Percentiles rank a stretch among this genome's conserved stretches.
phyloP scores from a whole-genome alignment of 2,797 vertebrate species.

The Gouania willdenowi region DNA sequence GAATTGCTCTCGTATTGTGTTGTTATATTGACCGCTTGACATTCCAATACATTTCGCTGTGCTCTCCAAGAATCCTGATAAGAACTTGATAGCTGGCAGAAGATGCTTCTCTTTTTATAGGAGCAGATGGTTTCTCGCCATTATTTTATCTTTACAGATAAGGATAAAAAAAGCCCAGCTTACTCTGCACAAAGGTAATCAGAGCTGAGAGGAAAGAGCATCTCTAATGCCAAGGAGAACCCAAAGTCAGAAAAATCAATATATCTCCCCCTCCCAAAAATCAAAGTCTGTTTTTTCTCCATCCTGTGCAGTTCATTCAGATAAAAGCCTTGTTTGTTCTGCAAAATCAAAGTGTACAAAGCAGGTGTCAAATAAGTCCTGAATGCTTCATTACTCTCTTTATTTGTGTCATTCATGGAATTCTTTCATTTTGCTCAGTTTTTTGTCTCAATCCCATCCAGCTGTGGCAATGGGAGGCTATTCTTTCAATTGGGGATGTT shows the following conservation, averaged over 20 bases:
- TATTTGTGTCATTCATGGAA: constrained; percentile 18
- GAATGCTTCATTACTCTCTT: constrained; percentile 19
- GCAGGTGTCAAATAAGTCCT: constrained; percentile 21
- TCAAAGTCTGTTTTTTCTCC: constrained; percentile 31
- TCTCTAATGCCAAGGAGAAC: constrained; percentile 61
- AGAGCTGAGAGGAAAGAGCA: constrained; percentile 57
- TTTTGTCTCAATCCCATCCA: background rate
- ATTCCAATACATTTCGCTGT: constrained; percentile 38
- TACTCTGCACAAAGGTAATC: constrained; percentile 57
- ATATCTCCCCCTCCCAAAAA: constrained; percentile 56
- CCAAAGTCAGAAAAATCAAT: constrained; percentile 72
- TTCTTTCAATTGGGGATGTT: constrained; percentile 22
- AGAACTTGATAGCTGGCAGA: constrained; percentile 44
- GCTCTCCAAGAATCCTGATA: constrained; percentile 44
- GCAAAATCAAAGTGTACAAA: constrained; percentile 42
- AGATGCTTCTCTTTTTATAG: constrained; percentile 43
- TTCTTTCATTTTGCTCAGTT: background rate
- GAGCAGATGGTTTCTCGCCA: constrained; percentile 46
- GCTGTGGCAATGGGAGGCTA: constrained; percentile 7
- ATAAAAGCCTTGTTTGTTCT: constrained; percentile 43
- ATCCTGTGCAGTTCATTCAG: constrained; percentile 18
- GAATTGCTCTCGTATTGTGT: constrained; percentile 25
- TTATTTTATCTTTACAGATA: constrained; percentile 65
- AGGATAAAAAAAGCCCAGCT: constrained; percentile 57
- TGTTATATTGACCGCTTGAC: constrained; percentile 52